Percentiles rank a stretch among this genome's conserved stretches.
These are phyloP conservation scores for Enteromius thamalakanensis DNA, from an alignment of 2,797 vertebrate species.

Conservation along the genomic window DNA sequence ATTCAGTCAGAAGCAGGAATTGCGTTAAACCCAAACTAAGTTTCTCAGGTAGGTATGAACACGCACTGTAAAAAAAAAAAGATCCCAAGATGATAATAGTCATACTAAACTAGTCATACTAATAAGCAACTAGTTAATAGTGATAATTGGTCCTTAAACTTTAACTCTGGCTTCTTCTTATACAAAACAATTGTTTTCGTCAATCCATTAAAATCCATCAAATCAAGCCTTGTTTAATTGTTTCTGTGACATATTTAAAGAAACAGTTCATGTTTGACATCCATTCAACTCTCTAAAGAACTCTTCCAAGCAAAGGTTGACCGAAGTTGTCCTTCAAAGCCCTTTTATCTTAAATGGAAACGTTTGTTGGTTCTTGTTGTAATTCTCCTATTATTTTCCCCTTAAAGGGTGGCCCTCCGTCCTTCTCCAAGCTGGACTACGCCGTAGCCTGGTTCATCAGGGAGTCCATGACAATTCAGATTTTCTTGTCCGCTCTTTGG, in stretches of 20 bases:
- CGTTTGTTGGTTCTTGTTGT: neutral
- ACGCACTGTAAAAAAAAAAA: too few relatives aligned
- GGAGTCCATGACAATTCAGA: slow-evolving; percentile 97
- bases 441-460: slow-evolving; percentile 98
- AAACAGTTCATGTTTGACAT: neutral
- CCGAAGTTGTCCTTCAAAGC: neutral
- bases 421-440: slow-evolving; percentile 97
- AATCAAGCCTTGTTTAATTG: neutral
- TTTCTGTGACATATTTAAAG: neutral
- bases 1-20: too few relatives aligned
- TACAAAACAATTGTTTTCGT: neutral
- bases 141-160: neutral
- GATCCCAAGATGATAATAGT: too few relatives aligned
- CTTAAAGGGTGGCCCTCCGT: slow-evolving; percentile 84
- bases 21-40: too few relatives aligned
- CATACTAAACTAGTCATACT: too few relatives aligned
- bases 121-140: too few relatives aligned
- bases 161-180: neutral
- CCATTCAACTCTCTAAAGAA: neutral
- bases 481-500: slow-evolving; percentile 96
- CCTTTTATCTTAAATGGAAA: neutral
- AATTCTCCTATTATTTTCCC: neutral
- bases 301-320: neutral
- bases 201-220: neutral
- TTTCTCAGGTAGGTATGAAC: too few relatives aligned